These are phyloP conservation scores for Girardinichthys multiradiatus DNA, from an alignment of 2,113 vertebrate genomes.

Conservation along the genomic window DNA sequence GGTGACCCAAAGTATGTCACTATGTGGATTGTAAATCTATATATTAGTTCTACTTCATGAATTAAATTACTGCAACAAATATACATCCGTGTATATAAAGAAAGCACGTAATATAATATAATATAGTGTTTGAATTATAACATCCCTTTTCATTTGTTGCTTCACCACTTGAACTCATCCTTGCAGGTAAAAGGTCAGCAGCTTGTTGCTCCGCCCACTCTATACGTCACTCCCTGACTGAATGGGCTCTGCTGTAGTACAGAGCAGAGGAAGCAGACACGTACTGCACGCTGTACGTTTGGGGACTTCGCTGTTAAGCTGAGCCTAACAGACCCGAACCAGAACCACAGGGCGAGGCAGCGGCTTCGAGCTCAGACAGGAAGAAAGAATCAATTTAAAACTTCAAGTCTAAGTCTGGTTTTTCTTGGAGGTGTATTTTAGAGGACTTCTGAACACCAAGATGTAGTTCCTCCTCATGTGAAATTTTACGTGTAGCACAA, in stretches of 20 bases:
- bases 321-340: not conserved
- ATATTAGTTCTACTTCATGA: no score
- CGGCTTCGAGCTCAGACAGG: not conserved
- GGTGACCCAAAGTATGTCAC: no score
- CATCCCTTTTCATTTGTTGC: not conserved
- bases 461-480: not conserved
- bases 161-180: not conserved
- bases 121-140: not conserved
- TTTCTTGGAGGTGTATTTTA: not conserved
- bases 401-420: not conserved
- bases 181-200: constrained; percentile 25
- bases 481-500: not conserved
- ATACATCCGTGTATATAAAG: no score
- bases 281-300: not conserved
- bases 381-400: not conserved
- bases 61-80: no score
- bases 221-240: constrained; percentile 27
- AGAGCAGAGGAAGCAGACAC: constrained; percentile 10
- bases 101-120: not conserved
- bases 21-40: no score
- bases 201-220: constrained; percentile 34
- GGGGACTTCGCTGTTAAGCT: not conserved
- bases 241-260: constrained; percentile 53
- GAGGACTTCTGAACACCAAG: not conserved
- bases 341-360: not conserved